Conservation (phyloP, 2,888 invertebrate genomes). For the Halictus ligatus region DNA sequence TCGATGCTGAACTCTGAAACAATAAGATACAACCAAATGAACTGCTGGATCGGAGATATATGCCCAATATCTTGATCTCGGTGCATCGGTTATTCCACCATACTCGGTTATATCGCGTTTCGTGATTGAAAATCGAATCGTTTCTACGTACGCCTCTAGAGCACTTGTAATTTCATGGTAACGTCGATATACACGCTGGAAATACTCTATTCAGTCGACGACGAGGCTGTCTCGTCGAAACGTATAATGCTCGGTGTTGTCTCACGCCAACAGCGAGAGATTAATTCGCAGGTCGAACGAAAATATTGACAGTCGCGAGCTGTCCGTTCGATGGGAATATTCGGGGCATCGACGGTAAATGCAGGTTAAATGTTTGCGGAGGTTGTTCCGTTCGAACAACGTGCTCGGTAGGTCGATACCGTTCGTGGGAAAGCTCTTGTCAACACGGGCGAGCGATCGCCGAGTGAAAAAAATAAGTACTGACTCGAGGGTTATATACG, state of each 20-base stretch:
- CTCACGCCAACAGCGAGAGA: neutral
- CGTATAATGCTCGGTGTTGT: neutral
- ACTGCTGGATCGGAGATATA: neutral
- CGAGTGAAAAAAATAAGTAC: slow-evolving; percentile 16
- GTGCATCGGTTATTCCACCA: neutral
- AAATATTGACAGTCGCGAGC: slow-evolving; percentile 57
- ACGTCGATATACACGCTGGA: neutral
- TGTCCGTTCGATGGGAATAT: slow-evolving; percentile 29
- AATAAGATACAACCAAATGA: slow-evolving; percentile 39
- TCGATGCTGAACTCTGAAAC: slow-evolving; percentile 81
- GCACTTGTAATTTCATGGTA: neutral
- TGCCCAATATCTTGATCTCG: neutral
- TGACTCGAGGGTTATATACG: slow-evolving; percentile 46
- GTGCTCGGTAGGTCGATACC: neutral
- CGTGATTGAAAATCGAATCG: neutral
- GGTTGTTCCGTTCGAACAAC: neutral
- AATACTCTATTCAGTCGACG: neutral
- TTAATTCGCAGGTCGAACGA: slow-evolving; percentile 36
- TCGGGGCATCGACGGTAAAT: slow-evolving; percentile 12
- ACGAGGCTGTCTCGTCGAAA: neutral
- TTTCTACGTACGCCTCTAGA: neutral
- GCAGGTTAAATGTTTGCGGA: slow-evolving; percentile 23
- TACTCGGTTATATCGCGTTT: neutral
- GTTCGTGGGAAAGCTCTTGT: neutral
- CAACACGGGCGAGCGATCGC: neutral